A percentile compares a stretch with the other conserved stretches of the same genome.
Conservation (phyloP, 1,140 invertebrate species). For the Holotrichia oblita region DNA sequence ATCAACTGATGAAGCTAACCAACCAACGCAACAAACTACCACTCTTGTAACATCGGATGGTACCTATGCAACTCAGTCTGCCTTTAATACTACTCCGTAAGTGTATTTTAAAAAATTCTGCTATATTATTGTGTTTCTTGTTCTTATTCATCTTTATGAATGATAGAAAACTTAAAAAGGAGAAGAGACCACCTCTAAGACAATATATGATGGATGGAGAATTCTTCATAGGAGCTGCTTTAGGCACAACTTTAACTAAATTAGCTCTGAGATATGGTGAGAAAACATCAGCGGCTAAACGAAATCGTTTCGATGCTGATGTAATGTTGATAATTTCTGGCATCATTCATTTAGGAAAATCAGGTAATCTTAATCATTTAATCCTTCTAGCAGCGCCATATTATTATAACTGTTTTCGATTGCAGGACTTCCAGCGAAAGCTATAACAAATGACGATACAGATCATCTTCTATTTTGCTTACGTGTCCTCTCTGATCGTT, state of each 20-base stretch:
- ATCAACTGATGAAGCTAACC: conserved; percentile 64
- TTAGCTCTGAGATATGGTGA: conserved; percentile 80
- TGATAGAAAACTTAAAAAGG: conserved; percentile 68
- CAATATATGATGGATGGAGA: conserved; percentile 94
- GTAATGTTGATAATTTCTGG: no score
- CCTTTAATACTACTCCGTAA: conserved; percentile 84
- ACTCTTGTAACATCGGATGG: conserved; percentile 95
- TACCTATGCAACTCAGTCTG: conserved; percentile 98
- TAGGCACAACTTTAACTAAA: conserved; percentile 92
- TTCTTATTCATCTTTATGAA: conserved; percentile 37
- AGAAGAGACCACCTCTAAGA: conserved; percentile 81
- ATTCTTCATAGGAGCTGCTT: conserved; percentile 93
- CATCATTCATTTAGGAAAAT: no score
- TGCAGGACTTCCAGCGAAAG: no score
- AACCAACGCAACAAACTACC: conserved; percentile 55
- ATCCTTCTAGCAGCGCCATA: no score
- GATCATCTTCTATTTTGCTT: no score
- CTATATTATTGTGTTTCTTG: neutral
- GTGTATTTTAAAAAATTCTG: conserved; percentile 52
- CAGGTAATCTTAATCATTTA: conserved; percentile 58
- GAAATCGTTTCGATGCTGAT: no score
- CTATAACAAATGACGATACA: no score
- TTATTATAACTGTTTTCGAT: no score
- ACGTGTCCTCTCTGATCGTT: no score
- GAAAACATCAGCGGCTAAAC: conserved; percentile 68